Conservation (phyloP, 2,797 vertebrate genomes). For the Squalus acanthias region DNA sequence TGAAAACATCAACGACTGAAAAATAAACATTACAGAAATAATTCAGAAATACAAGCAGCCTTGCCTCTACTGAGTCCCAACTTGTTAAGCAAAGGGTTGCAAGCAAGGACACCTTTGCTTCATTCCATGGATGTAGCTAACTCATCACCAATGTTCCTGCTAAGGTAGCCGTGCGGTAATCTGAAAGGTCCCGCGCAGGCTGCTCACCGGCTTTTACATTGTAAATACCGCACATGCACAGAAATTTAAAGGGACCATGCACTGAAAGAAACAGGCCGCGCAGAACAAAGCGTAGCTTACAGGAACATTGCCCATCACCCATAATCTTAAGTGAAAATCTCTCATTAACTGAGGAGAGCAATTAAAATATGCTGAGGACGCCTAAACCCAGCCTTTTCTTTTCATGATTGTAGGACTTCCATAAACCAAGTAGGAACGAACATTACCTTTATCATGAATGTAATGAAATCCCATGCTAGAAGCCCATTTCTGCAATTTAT, state of each 20-base stretch:
- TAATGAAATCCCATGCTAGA: neutral
- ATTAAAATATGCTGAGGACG: neutral
- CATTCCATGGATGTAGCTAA: neutral
- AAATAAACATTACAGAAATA: neutral
- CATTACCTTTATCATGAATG: neutral
- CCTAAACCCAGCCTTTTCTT: neutral
- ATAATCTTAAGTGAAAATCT: neutral
- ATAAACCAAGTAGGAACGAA: constrained; percentile 12
- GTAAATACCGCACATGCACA: too few species aligned
- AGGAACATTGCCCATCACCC: neutral
- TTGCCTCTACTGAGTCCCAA: neutral
- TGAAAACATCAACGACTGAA: neutral
- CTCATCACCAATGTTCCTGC: neutral
- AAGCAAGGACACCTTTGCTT: neutral
- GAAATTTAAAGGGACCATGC: too few species aligned
- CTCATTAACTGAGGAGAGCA: neutral
- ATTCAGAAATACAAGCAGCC: neutral
- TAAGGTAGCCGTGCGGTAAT: too few species aligned
- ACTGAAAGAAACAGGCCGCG: too few species aligned
- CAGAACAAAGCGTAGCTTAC: too few species aligned
- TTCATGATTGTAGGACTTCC: neutral
- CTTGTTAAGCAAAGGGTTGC: neutral
- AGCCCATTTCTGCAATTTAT: constrained; percentile 15
- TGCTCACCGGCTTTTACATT: too few species aligned
- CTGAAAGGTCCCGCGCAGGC: too few species aligned